These are phyloP conservation scores for Sphenodon punctatus DNA, from an alignment of 2,797 vertebrate species.

Conservation along the genomic window DNA sequence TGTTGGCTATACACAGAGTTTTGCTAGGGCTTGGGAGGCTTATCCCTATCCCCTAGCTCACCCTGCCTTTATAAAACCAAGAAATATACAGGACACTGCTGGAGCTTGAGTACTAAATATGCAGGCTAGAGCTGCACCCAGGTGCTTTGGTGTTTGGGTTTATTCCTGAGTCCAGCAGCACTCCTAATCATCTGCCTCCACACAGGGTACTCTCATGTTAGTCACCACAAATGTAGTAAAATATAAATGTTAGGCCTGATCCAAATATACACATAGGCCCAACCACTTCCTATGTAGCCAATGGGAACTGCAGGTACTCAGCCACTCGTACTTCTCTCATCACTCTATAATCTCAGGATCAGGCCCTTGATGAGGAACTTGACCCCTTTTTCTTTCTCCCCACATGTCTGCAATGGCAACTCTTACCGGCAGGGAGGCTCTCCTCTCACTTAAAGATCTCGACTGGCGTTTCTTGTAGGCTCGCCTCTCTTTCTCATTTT, in stretches of 20 bases:
- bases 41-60: too few species aligned
- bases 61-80: too few species aligned
- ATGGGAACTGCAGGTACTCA: background rate
- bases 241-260: too few species aligned
- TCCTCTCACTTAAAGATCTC: slow-evolving; percentile 73
- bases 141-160: too few species aligned
- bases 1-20: background rate
- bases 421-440: slow-evolving; percentile 90
- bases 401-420: background rate
- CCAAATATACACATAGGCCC: background rate
- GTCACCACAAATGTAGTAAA: too few species aligned
- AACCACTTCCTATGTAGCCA: background rate
- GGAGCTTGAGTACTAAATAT: too few species aligned
- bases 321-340: background rate
- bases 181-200: too few species aligned
- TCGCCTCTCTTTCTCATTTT: slow-evolving; percentile 77
- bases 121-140: too few species aligned
- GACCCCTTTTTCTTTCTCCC: background rate
- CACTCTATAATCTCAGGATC: background rate
- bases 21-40: too few species aligned
- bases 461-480: slow-evolving; percentile 76
- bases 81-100: too few species aligned
- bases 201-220: too few species aligned
- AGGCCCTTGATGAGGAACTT: background rate
- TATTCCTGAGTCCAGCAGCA: too few species aligned